These are phyloP conservation scores for Imbricaverruca yamaguchii DNA, from an alignment of 2,888 invertebrate genomes.

Conservation along the genomic window DNA sequence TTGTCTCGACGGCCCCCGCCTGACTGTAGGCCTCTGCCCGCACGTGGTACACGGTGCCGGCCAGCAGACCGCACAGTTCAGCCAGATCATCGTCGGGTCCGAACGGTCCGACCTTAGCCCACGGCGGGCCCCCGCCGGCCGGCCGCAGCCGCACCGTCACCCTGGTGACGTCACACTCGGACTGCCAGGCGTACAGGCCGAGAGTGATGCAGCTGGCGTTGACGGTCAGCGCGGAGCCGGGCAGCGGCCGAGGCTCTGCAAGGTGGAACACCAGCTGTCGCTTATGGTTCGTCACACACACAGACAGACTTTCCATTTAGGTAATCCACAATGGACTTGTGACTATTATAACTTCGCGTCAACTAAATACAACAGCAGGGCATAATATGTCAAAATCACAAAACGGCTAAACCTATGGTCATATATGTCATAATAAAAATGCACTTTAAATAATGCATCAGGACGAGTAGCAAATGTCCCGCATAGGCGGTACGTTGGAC, in stretches of 20 bases:
- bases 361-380: too few species aligned
- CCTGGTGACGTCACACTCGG: not conserved
- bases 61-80: not conserved
- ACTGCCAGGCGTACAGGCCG: constrained; percentile 8
- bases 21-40: not conserved
- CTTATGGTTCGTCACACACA: too few species aligned
- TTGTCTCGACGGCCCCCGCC: not conserved
- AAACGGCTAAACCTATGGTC: too few species aligned
- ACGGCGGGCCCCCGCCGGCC: not conserved
- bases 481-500: too few species aligned
- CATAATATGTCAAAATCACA: too few species aligned
- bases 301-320: too few species aligned
- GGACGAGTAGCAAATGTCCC: too few species aligned
- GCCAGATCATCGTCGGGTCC: not conserved
- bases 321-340: too few species aligned
- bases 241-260: not conserved
- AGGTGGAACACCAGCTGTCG: too few species aligned
- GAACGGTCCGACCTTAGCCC: not conserved
- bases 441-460: too few species aligned
- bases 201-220: not conserved
- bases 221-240: not conserved
- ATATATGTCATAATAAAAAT: too few species aligned
- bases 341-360: too few species aligned
- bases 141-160: not conserved
- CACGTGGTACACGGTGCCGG: not conserved